Base-by-base conservation (phyloP, 2,113 vertebrate species). In the Calonectris borealis region DNA sequence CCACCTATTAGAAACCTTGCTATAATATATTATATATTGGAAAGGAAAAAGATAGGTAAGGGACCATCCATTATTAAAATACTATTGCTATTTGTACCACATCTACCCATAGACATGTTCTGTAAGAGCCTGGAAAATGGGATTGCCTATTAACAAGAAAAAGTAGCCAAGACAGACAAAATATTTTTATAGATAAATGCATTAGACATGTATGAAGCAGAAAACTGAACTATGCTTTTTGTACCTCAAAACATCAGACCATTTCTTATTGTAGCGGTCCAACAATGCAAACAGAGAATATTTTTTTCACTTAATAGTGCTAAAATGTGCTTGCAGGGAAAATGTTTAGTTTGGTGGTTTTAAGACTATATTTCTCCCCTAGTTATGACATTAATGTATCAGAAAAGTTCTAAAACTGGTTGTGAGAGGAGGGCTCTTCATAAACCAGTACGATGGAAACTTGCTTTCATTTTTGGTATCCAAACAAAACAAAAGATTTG, bases 401-500 rank as follows among this genome's bases (percentile, higher is more conserved):
- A 79, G 27, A 29, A 81, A 95, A 93, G 46, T 61, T 82, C 36
- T 84, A 86, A 95, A 93, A 80, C 21, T 54, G 58, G 15, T 49
- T 93, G 40, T 82, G 84, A 94, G 76, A 77, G 64, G 52, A 96
- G 70, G 64, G 84, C 34, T 84, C 25, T 86, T 97, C 80, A 86
- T 82, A 89, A 85, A 84, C 34, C n/a, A 64, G 22, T 55, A 2
- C 13, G 42, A 88, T 77, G 93, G 95, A 94, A 95, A 93, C 71
- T 95, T 73, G 66, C 46, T 97, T 86, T 93, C 68, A 38, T 61
- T 65, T 96, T 90, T 48, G 54, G 55, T 76, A 89, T 70, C 44
- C 95, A 95, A 96, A 93, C 31, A 81, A 95, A 90, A 70, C 38
- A 94, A 88, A 97, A 94, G 62, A 94, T 89, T 81, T 81, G 52